phyloP scores from a whole-genome alignment of 2,113 vertebrate species.

The Nannospalax galili region DNA sequence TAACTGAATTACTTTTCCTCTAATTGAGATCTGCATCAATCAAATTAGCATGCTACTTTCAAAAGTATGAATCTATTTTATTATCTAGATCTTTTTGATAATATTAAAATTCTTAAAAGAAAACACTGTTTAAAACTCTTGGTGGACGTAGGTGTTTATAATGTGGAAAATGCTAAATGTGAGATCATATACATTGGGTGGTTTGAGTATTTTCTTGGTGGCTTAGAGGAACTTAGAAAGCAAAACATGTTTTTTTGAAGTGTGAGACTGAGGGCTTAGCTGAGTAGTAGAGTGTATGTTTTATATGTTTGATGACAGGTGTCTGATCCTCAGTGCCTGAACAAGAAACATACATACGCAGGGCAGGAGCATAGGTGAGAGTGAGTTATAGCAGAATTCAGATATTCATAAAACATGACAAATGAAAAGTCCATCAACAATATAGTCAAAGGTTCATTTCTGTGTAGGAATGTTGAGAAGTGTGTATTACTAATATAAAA shows the following conservation, averaged over 20 bases:
- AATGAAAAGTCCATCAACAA: background rate
- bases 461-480: background rate
- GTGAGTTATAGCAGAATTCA: background rate
- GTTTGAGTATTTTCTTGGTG: background rate
- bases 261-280: background rate
- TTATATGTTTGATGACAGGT: background rate
- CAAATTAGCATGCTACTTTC: background rate
- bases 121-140: background rate
- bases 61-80: slow-evolving; percentile 30
- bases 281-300: no score
- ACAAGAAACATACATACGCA: background rate
- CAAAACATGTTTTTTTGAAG: background rate
- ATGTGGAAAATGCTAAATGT: background rate
- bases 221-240: background rate
- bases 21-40: slow-evolving; percentile 39
- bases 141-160: background rate
- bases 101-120: background rate
- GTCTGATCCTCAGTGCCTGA: background rate
- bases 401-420: background rate
- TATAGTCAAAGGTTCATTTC: background rate
- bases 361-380: no score
- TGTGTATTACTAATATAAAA: no score
- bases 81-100: background rate
- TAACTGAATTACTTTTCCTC: background rate
- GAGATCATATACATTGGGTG: background rate